These are phyloP conservation scores for Etia nguti DNA, from an alignment of 2,113 vertebrate species.

Conservation along the genomic window DNA sequence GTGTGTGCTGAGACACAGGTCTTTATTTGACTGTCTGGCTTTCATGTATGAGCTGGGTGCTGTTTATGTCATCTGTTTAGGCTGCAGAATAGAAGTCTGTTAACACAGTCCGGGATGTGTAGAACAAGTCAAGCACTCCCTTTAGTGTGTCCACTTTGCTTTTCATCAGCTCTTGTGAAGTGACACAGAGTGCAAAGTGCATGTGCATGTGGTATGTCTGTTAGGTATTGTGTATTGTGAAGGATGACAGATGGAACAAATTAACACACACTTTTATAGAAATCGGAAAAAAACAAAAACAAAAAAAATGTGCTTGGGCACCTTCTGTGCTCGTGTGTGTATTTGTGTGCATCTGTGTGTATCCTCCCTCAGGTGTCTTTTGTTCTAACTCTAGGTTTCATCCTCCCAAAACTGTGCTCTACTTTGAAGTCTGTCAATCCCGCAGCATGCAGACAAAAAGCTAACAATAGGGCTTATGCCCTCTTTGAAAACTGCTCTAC, in stretches of 20 bases:
- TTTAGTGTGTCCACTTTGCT: slow-evolving; percentile 41
- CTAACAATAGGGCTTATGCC: neutral
- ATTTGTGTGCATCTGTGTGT: neutral
- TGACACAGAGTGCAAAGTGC: neutral
- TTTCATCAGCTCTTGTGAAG: slow-evolving; percentile 11
- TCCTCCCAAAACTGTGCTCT: neutral
- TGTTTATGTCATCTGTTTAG: slow-evolving; percentile 54
- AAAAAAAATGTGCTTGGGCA: neutral
- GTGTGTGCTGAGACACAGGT: neutral
- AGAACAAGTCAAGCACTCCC: neutral
- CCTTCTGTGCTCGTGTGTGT: neutral
- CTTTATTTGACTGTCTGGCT: neutral
- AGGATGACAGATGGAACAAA: slow-evolving; percentile 40
- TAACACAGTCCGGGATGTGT: slow-evolving; percentile 47
- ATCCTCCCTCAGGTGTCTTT: slow-evolving; percentile 48
- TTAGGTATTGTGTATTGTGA: slow-evolving; percentile 11
- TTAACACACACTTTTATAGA: slow-evolving; percentile 28
- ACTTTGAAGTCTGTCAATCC: slow-evolving; percentile 53
- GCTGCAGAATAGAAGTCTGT: slow-evolving; percentile 14
- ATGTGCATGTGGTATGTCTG: neutral
- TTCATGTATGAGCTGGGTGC: slow-evolving; percentile 17
- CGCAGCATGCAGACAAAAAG: neutral
- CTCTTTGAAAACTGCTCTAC: neutral
- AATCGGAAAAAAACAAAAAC: neutral
- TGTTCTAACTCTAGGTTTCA: slow-evolving; percentile 20